These are phyloP conservation scores for Momotus momota DNA, from an alignment of 2,797 vertebrate genomes.

Conservation along the genomic window DNA sequence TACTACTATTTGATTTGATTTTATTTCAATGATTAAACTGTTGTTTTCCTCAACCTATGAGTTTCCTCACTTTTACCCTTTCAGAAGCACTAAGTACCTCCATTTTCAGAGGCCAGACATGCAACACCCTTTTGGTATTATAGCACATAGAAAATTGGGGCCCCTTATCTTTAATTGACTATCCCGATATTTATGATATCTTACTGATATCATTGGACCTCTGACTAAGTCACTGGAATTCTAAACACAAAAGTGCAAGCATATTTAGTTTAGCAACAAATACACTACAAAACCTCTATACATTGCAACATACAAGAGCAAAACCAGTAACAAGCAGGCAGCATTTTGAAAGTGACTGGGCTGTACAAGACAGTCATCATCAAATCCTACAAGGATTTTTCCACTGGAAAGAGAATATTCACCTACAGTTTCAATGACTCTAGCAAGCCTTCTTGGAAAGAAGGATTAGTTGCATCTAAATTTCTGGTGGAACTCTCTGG, in stretches of 20 bases:
- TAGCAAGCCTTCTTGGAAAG: neutral
- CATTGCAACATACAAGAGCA: neutral
- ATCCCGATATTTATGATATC: neutral
- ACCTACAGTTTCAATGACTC: neutral
- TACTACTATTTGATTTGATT: neutral
- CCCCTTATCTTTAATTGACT: neutral
- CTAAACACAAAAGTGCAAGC: neutral
- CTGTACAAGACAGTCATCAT: rapidly evolving
- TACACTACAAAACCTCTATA: neutral
- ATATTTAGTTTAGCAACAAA: neutral
- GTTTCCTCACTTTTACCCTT: neutral
- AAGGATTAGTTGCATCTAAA: neutral
- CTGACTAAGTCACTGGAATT: neutral
- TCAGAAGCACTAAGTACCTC: neutral
- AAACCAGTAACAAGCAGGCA: rapidly evolving
- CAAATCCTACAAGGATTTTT: neutral
- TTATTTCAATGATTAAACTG: neutral
- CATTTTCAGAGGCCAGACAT: neutral
- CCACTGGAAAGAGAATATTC: neutral
- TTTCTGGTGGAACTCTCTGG: neutral
- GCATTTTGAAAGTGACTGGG: neutral
- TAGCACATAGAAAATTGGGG: neutral
- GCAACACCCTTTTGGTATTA: neutral
- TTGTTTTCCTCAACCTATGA: neutral
- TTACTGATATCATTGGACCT: neutral